phyloP scores from a whole-genome alignment of 2,888 invertebrate species.

The Drosophila paramelanica region DNA sequence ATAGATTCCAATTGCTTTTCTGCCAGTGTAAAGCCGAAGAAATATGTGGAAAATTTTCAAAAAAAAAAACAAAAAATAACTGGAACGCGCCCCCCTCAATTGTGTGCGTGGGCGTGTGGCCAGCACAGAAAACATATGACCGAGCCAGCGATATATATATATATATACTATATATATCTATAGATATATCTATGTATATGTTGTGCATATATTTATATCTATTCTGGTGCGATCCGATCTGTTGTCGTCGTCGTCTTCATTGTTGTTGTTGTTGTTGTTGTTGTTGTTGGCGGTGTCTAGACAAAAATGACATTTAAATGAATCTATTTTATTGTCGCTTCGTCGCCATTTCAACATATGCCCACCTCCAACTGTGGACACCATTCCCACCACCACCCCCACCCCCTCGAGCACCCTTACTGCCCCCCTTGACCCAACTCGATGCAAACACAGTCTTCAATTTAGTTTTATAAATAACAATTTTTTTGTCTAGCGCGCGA shows the following conservation, averaged over 20 bases:
- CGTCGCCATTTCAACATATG: conserved; percentile 60
- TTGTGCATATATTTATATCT: conserved; percentile 44
- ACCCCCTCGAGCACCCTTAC: conserved; percentile 1
- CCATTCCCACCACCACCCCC: background rate
- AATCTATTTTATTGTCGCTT: conserved; percentile 81
- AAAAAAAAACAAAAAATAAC: conserved; percentile 25
- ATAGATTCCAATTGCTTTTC: background rate
- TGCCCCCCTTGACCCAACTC: background rate
- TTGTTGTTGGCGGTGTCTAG: conserved; percentile 61
- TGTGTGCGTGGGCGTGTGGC: conserved; percentile 48
- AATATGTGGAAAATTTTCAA: conserved; percentile 53
- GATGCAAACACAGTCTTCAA: conserved; percentile 29
- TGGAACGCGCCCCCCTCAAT: conserved; percentile 56
- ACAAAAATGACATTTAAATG: conserved; percentile 83
- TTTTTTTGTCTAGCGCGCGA: conserved; percentile 57
- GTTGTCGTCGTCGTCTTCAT: conserved; percentile 42
- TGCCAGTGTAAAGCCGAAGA: conserved; percentile 1
- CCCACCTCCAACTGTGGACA: conserved; percentile 4
- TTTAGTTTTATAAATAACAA: conserved; percentile 57
- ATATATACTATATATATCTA: background rate
- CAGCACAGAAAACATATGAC: conserved; percentile 36
- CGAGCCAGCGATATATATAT: conserved; percentile 1
- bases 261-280: conserved; percentile 27
- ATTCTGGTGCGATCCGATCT: conserved; percentile 48
- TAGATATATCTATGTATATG: background rate